Evolutionary conservation across 2,113 vertebrate genomes (phyloP), one percentile per base, ranked within the genome.

Genomic region (Trogon surrucura): DNA sequence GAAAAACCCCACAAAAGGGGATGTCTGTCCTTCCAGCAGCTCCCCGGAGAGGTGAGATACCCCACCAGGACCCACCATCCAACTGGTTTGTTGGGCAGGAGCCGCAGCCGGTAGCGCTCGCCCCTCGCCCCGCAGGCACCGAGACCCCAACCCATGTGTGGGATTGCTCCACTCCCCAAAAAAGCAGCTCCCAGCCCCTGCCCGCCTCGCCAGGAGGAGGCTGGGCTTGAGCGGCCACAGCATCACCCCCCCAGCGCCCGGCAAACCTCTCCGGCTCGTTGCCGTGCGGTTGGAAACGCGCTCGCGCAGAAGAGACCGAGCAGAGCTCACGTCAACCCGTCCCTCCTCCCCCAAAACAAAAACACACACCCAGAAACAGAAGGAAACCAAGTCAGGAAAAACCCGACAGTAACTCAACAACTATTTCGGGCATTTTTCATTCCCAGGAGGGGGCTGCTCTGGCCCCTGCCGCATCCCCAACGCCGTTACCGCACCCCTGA

Each of bases 321-420:
- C 66, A 10, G 0, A 41, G n/a, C 70, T 56, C 82, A 1, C 67
- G 8, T 70, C 81, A 23, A 36, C 36, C 36, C 14, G 26, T 91
- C 67, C 80, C 50, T 11, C 60, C 60, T 51, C 90, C 86, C 85
- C 41, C 44, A 64, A 48, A 45, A 36, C 36, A 62, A 85, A 75
- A 79, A 79, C 92, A 47, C 84, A 84, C 95, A 61, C 85, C 85
- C 92, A 88, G 29, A 47, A 70, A 32, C 82, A 85, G 77, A n/a
- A 77, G 91, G 92, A 69, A 91, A 67, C 3, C 9, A 36, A 69
- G 26, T 5, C 74, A 22, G 75, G 36, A 44, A 72, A 72, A 93
- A 9, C 45, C 58, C 64, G 0, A 5, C 34, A 8, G 70, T 9
- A 5, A 45, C 36, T 69, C 70, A 34, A 29, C 65, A 62, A 26